Evolutionary conservation across 2,797 vertebrate genomes (phyloP), one percentile per base, ranked within the genome.

Genomic region (Harpagifer antarcticus): DNA sequence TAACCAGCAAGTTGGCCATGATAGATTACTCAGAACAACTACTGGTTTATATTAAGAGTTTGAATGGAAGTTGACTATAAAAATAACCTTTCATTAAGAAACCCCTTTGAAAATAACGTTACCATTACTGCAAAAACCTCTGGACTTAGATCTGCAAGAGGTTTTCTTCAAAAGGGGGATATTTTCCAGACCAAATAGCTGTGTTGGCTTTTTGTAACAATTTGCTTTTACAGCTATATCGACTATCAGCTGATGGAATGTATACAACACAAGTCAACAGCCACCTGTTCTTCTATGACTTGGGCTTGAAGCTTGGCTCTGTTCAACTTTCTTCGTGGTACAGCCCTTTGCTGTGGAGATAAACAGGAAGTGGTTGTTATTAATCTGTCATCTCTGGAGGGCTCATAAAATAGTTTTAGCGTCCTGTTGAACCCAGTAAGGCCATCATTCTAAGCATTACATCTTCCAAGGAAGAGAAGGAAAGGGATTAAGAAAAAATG

Each of bases 301-400:
- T 37, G 33, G 33, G 33, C 33, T 37, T 37, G 19, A 14, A 42
- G 37, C 33, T 11, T 13, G 33, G 11, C 55, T 57, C 17, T 57
- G 33, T 57, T 31, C 55, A 37, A n/a, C 55, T 56, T 12, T 16
- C 52, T 54, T 54, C 2, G 52, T 33, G 16, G 14, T 55, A 3
- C 44, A 54, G 23, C 33, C 74, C 86, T 78, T 79, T 59, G 58
- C 79, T 78, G 70, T 40, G 27, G 59, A 81, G 79, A 91, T 92
- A 94, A 94, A 94, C 93, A 94, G 92, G 93, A 94, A 91, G 82
- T 80, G 87, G 88, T 91, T 93, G 89, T 91, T 93, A 80, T 81
- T 77, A 59, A 82, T 83, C 55, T 68, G 63, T 72, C 66, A 78
- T 89, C 83, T 81, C 69, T 56, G 75, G 76, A 71, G 86, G 80